A percentile compares a stretch with the other conserved stretches of the same genome.
These are phyloP conservation scores for Amazona guildingii DNA, from an alignment of 2,113 vertebrate genomes.

Conservation along the genomic window DNA sequence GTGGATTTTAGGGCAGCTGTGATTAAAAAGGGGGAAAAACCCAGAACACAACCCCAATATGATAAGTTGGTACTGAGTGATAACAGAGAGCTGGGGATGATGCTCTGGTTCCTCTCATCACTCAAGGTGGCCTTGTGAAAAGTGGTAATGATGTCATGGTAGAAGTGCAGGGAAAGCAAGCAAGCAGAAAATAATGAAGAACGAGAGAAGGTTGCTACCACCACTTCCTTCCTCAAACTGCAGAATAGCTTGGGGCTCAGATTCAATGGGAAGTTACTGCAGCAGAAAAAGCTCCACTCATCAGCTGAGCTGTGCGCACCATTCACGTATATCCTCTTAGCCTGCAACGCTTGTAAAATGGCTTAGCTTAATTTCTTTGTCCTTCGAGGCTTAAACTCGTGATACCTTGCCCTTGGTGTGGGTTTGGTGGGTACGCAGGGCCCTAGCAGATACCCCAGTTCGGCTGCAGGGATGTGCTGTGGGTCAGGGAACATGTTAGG, in stretches of 20 bases:
- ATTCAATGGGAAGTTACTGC: not conserved
- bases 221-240: constrained; percentile 18
- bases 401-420: not conserved
- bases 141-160: not conserved
- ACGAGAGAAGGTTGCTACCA: not conserved
- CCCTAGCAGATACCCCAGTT: not conserved
- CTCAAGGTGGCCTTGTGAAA: not conserved
- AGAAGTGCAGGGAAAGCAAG: not conserved
- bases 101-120: not conserved
- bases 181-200: constrained; percentile 3
- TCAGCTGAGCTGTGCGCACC: not conserved
- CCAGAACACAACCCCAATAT: not conserved
- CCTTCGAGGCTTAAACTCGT: not conserved
- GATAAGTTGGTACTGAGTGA: not conserved
- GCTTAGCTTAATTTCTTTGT: not conserved
- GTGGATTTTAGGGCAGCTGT: not conserved
- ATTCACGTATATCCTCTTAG: not conserved
- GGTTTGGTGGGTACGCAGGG: not conserved
- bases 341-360: not conserved
- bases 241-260: not conserved
- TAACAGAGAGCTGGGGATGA: not conserved
- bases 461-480: rapidly evolving
- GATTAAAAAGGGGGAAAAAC: not conserved
- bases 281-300: not conserved
- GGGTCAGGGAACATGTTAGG: not conserved